Base-by-base conservation (phyloP, 2,113 vertebrate species). In the Anthoscopus minutus region DNA sequence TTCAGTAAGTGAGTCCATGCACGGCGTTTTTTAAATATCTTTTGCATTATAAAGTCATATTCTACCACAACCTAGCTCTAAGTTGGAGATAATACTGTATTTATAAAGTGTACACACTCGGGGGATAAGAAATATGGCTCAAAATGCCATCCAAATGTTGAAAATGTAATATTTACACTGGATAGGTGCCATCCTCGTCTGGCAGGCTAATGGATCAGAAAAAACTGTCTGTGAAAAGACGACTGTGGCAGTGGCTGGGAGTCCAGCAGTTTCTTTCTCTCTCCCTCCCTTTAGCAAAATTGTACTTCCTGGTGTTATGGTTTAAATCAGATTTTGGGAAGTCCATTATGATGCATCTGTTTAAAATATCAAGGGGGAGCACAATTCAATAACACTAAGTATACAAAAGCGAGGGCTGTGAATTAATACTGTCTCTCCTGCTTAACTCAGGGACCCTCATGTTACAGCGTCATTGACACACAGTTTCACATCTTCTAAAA, bases 141-240 rank as follows among this genome's bases (percentile, higher is more conserved):
- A 83, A 90, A 94, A 93, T 4, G 9, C 72, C 66, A 86, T 79
- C 79, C 65, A 84, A 96, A 95, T 92, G 84, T 89, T 86, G 72
- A 88, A 92, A 95, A 95, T 90, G 23, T 44, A 79, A 28, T 86
- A 93, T 94, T 96, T 96, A 93, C 69, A 42, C 92, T 95, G 93
- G 95, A 92, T 74, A 54, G 66, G 47, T 95, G 80, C 72, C 92
- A 93, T 92, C 37, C 62, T 79, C 64, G 37, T 85, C 74, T 71
- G 88, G 85, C 76, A 90, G 85, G 86, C 88, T 88, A 91, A 85
- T 64, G 76, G 88, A 82, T 94, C 76, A 94, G 93, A 86, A 96
- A 96, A 96, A 96, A 58, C 42, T 37, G 33, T 13, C 72, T 83
- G 54, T 35, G 76, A 91, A 87, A 96, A 95, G 81, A 89, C 0